Evolutionary conservation across 2,113 vertebrate genomes (phyloP).

Genomic region (Elachura formosa): DNA sequence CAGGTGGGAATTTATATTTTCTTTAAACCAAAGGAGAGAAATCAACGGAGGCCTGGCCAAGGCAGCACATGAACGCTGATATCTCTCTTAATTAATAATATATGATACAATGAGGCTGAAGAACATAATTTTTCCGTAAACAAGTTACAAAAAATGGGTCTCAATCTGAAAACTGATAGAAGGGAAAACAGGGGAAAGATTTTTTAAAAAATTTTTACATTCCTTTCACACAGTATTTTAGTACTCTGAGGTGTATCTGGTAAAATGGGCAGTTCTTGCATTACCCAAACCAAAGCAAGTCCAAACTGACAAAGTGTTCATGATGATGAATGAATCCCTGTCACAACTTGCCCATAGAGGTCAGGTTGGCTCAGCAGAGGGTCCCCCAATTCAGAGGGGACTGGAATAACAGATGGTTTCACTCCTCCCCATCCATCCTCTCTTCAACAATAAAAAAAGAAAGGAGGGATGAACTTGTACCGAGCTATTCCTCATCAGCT

Average conservation of each 20-base stretch:
- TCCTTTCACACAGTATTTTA: neutral
- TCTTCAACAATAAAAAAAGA: neutral
- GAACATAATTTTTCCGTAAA: neutral
- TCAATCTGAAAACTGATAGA: neutral
- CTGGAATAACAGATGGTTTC: neutral
- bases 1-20: neutral
- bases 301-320: neutral
- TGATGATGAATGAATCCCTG: neutral
- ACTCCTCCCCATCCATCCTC: neutral
- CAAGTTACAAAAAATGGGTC: neutral
- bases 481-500: neutral
- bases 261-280: neutral
- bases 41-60: neutral
- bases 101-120: neutral
- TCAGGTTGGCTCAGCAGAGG: neutral
- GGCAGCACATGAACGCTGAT: neutral
- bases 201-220: neutral
- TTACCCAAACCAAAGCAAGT: neutral
- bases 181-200: neutral
- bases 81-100: neutral
- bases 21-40: neutral
- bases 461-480: fast-evolving
- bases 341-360: neutral
- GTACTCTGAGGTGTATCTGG: neutral
- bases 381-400: neutral